Conservation (phyloP, 1,140 invertebrate genomes). For the Scaptomyza pallida region DNA sequence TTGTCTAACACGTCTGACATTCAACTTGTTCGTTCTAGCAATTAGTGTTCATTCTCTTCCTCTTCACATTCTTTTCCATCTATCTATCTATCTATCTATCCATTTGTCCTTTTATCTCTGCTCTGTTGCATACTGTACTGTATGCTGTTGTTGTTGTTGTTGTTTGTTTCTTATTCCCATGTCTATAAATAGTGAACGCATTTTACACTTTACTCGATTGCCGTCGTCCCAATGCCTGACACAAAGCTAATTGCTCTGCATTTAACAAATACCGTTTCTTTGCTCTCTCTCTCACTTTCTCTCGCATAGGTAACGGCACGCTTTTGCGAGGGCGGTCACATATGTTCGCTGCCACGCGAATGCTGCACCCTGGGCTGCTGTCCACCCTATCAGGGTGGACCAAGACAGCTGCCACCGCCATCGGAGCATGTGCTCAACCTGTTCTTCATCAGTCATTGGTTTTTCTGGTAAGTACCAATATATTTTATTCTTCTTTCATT, state of each 20-base stretch:
- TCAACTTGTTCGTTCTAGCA: slow-evolving; percentile 6
- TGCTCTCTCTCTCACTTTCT: neutral
- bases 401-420: slow-evolving; percentile 84
- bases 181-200: slow-evolving; percentile 4
- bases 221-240: neutral
- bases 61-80: neutral
- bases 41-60: neutral
- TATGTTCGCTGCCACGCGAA: slow-evolving; percentile 88
- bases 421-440: slow-evolving; percentile 84
- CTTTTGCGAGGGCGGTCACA: slow-evolving; percentile 85
- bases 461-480: slow-evolving; percentile 82
- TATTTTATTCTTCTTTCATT: neutral
- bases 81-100: neutral
- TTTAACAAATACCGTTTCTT: slow-evolving; percentile 13
- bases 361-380: slow-evolving; percentile 91
- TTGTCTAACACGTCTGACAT: neutral
- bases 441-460: slow-evolving; percentile 86
- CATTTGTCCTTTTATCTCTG: too few relatives aligned
- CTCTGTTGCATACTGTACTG: too few relatives aligned
- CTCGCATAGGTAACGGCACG: slow-evolving; percentile 69
- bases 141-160: neutral
- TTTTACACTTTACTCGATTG: slow-evolving; percentile 2
- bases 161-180: neutral
- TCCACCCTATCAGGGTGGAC: slow-evolving; percentile 85
- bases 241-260: slow-evolving; percentile 16